Evolutionary conservation across 30 jellyfish, hydroid and myxozoan species (phyloP).

Genomic region (Rhopilema esculentum): DNA sequence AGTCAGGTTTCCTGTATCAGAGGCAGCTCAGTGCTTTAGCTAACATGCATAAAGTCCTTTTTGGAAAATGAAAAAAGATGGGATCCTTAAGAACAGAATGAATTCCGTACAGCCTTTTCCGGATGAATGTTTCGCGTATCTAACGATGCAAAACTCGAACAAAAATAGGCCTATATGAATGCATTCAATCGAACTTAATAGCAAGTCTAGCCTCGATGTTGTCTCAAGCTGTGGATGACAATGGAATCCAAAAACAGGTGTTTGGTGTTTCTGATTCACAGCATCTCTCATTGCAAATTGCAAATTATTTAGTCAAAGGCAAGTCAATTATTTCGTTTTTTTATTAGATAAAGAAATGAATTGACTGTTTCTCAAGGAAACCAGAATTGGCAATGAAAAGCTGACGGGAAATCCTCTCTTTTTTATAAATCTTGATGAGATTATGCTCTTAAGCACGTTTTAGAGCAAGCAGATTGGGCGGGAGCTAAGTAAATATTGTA

Average conservation of each 20-base stretch:
- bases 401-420: slow-evolving; percentile 32
- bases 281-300: not conserved
- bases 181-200: too few species aligned
- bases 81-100: too few species aligned
- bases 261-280: not conserved
- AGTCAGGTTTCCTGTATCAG: too few species aligned
- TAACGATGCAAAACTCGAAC: too few species aligned
- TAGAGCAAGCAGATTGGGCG: slow-evolving; percentile 11
- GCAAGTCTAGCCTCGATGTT: not conserved
- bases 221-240: not conserved
- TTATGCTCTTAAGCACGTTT: not conserved
- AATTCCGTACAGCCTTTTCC: too few species aligned
- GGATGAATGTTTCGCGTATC: too few species aligned
- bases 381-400: not conserved
- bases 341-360: not conserved
- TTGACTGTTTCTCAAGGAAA: not conserved
- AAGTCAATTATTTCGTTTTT: not conserved
- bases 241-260: not conserved
- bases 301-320: not conserved
- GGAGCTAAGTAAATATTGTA: not conserved
- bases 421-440: slow-evolving; percentile 3
- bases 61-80: too few species aligned
- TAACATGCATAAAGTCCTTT: too few species aligned
- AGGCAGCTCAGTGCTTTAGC: too few species aligned
- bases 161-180: too few species aligned